Percentiles rank a stretch among this genome's conserved stretches.
Evolutionary conservation across 2,113 vertebrate genomes (phyloP).

Genomic region (Globicephala melas): DNA sequence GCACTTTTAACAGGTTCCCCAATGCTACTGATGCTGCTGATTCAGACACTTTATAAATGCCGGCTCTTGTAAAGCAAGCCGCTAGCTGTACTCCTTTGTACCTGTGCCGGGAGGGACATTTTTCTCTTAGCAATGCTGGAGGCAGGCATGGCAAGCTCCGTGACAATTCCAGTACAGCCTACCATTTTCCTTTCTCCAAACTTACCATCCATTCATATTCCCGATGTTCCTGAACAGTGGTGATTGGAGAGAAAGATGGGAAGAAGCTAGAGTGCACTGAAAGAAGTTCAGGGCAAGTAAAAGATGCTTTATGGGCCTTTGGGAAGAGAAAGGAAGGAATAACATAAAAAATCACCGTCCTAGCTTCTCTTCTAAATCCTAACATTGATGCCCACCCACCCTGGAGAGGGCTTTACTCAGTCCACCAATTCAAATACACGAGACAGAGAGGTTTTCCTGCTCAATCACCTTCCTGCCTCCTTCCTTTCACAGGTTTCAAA

Average conservation of each 20-base stretch:
- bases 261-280: not conserved
- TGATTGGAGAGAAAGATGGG: not conserved
- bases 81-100: not conserved
- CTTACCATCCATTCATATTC: not conserved
- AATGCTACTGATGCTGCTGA: not conserved
- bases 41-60: not conserved
- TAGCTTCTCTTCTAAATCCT: not conserved
- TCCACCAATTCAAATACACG: not conserved
- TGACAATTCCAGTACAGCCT: not conserved
- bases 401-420: not conserved
- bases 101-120: not conserved
- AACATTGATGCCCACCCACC: not conserved
- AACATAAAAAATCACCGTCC: not conserved
- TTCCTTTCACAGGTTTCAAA: not conserved
- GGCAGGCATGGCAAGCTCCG: accelerated
- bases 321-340: not conserved
- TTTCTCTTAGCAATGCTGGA: not conserved
- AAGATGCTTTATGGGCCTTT: not conserved
- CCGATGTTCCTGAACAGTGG: not conserved
- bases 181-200: not conserved
- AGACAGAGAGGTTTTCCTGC: not conserved
- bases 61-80: not conserved
- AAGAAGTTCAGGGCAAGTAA: not conserved
- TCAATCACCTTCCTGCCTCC: not conserved
- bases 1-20: not conserved